phyloP scores from a whole-genome alignment of 2,113 vertebrate genomes.

The Lates calcarifer region DNA sequence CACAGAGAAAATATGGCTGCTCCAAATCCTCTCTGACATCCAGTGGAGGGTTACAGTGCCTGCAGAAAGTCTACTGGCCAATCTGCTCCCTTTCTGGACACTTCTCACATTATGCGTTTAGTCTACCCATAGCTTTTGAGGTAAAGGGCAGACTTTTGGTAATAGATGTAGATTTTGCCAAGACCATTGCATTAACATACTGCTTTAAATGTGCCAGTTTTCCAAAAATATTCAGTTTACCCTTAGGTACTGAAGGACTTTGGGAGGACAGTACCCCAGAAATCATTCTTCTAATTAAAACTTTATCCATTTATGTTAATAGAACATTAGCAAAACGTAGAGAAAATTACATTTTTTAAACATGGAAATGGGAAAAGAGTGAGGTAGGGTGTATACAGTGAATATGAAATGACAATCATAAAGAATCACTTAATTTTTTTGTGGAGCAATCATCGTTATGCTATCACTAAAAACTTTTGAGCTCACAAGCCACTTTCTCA shows the following conservation, averaged over 20 bases:
- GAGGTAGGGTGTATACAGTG: not conserved
- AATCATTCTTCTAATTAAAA: constrained; percentile 4
- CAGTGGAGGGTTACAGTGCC: constrained; percentile 21
- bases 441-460: not conserved
- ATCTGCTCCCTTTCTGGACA: not conserved
- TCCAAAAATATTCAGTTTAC: not conserved
- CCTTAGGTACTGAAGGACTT: not conserved
- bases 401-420: not conserved
- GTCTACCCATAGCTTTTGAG: constrained; percentile 23
- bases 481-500: not conserved
- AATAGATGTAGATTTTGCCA: constrained; percentile 11
- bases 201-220: not conserved
- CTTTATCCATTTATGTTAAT: not conserved
- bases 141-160: not conserved
- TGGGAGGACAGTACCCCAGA: constrained; percentile 5
- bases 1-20: constrained; percentile 16
- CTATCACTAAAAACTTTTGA: not conserved
- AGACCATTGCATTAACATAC: not conserved
- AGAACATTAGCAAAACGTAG: not conserved
- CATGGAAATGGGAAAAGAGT: not conserved
- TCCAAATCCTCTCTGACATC: constrained; percentile 48
- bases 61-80: constrained; percentile 29
- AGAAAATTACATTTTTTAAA: not conserved
- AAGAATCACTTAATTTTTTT: not conserved
- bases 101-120: constrained; percentile 2